Evolutionary conservation across 1,140 invertebrate species (phyloP).

Genomic region (Kradibia gibbosae): DNA sequence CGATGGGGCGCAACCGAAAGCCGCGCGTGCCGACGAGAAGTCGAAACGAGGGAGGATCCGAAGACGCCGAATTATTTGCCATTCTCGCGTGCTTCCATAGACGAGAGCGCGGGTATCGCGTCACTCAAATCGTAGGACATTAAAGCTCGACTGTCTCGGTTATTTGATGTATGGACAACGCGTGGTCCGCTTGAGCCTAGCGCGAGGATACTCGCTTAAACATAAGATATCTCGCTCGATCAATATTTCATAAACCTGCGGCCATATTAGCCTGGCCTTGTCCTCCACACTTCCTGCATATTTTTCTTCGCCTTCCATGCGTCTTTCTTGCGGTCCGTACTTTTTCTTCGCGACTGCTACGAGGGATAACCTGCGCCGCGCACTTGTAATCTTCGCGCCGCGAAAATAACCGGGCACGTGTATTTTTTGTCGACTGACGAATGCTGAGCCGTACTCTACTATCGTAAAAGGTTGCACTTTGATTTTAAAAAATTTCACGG

Average conservation of each 20-base stretch:
- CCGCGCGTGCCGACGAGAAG: neutral
- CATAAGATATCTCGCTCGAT: constrained; percentile 72
- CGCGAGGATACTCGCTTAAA: constrained; percentile 64
- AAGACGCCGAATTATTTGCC: constrained; percentile 66
- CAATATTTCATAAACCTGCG: constrained; percentile 71
- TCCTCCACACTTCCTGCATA: constrained; percentile 31
- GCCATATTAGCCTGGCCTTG: constrained; percentile 47
- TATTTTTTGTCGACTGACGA: neutral
- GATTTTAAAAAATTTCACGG: constrained; percentile 4
- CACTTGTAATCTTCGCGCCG: constrained; percentile 47
- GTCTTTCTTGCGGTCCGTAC: constrained; percentile 5
- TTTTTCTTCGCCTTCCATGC: neutral
- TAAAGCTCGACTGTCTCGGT: constrained; percentile 64
- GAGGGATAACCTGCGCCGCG: constrained; percentile 18
- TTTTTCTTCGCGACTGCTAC: constrained; percentile 17
- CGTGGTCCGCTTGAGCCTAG: constrained; percentile 63
- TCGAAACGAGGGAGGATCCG: neutral
- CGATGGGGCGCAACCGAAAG: constrained; percentile 46
- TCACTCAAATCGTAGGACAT: constrained; percentile 72
- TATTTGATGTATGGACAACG: constrained; percentile 70
- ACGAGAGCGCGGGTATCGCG: constrained; percentile 62
- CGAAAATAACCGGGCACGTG: constrained; percentile 41
- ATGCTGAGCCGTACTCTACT: neutral
- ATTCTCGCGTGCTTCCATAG: constrained; percentile 54
- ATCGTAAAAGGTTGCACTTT: constrained; percentile 13